Base-by-base conservation (phyloP, 2,888 invertebrate genomes). In the Amphipyra tragopoginis region DNA sequence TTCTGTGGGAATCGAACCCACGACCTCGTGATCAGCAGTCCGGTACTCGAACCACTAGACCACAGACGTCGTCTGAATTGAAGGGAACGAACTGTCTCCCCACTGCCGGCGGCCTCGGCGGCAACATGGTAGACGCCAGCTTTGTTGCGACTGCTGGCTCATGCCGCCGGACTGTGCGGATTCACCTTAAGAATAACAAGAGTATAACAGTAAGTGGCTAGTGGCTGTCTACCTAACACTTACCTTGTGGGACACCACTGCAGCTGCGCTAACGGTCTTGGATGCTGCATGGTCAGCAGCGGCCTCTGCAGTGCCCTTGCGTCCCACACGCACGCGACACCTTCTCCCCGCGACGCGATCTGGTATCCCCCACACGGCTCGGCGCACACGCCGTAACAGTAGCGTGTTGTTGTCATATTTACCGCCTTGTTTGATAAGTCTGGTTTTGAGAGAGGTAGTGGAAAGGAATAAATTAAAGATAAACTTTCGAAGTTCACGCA, bases 311-410 rank as follows among this genome's bases (percentile, higher is more conserved):
- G 97, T 82, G 97, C 97, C 58, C 99, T 95, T 49, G 97, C 96
- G 90, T 99, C 99, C 99, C 99, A 99, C 61, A 99, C 96, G 69
- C 96, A 96, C 60, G 98, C 96, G 80, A 97, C 96, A 83, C 96
- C 97, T 83, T 98, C 98, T 45, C 96, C 95, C 84, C 96, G 98
- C 42, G 98, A 98, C 54, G 98, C 98, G 14, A 99, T 87, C 89
- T 98, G 97, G 89, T 97, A 96, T 78, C 97, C 97, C 82, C 96
- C 96, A 86, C 96, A 96, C 1, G 97, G 97, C 89, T 98, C 98
- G 1, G 98, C 96, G 63, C 96, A 96, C 13, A 98, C 95, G 48
- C 98, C 98, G 89, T 97, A 96, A 39, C 98, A 98, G 65, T 97
- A 97, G 88, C 98, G 98, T 0, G 98, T 97, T 10, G 96, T 95